Base-by-base conservation (phyloP, 2,888 invertebrate species). In the Pachycephus smyrnensis region DNA sequence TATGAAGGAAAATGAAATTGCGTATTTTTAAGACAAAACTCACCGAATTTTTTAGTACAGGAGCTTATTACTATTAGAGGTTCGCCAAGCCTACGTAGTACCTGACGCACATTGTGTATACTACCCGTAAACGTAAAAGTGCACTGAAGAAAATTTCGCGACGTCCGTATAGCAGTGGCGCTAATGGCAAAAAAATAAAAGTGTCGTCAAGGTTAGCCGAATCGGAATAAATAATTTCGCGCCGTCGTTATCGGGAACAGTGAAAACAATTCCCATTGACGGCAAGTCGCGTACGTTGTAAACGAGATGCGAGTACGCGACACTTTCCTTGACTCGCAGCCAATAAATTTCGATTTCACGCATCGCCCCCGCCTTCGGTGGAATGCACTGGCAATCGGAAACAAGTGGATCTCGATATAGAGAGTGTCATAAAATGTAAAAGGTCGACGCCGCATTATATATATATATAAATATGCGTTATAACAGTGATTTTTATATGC, bases 261-360 rank as follows among this genome's bases (percentile, higher is more conserved):
- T 55, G 55, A 55, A 55, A 55, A 55, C 23, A 55, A 55, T 55
- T 55, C 9, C 23, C 55, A 55, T 55, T 55, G 55, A 23, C 55
- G 55, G 2, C 23, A 6, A 55, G 9, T 55, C 23, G 55, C 55
- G 55, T 55, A 23, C 23, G 15, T 55, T 23, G 55, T 55, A 55
- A 55, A 55, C 55, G 23, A 55, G 9, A 23, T 23, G 55, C 55
- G 23, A 23, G 6, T 23, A 23, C 55, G 55, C 55, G 55, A 55
- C 55, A 55, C 55, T 55, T 55, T 55, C 55, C 55, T 55, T 55
- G 55, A 55, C 55, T 15, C 23, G 55, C 32, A 31, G 71, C 71
- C 71, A 33, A 71, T 12, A 71, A 71, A 71, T 71, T 71, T 71
- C 71, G 71, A 71, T 71, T 71, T 71, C 71, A 3, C 71, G 30